phyloP scores from a whole-genome alignment of 1,140 invertebrate genomes.

The Polyergus mexicanus region DNA sequence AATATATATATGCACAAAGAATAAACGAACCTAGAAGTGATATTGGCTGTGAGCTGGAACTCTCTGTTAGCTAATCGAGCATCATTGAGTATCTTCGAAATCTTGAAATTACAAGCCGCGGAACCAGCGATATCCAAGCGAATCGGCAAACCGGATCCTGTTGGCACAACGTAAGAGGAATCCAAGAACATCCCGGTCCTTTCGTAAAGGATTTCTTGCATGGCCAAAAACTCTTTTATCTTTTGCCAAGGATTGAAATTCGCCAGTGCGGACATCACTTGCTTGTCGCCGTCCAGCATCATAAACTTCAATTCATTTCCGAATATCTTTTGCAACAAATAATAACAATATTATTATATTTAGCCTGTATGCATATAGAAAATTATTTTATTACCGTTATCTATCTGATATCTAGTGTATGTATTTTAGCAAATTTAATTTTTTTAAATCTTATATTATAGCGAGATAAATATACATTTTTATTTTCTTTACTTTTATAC shows the following conservation, averaged over 20 bases:
- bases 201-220: slow-evolving; percentile 92
- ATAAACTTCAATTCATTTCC: slow-evolving; percentile 93
- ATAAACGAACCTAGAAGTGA: slow-evolving; percentile 90
- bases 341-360: not conserved
- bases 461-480: not conserved
- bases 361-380: not conserved
- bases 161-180: slow-evolving; percentile 94
- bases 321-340: slow-evolving; percentile 86
- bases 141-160: slow-evolving; percentile 94
- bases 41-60: slow-evolving; percentile 92
- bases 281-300: slow-evolving; percentile 89
- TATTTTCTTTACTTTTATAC: not conserved
- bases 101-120: slow-evolving; percentile 93
- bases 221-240: slow-evolving; percentile 91
- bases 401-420: too few relatives aligned
- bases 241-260: slow-evolving; percentile 90
- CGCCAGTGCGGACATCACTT: slow-evolving; percentile 89
- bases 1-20: not conserved
- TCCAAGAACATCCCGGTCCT: slow-evolving; percentile 94
- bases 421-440: slow-evolving; percentile 6
- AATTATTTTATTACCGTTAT: too few relatives aligned
- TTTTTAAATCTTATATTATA: not conserved
- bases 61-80: slow-evolving; percentile 86
- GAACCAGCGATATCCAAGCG: slow-evolving; percentile 94
- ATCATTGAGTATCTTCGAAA: slow-evolving; percentile 89